Base-by-base conservation (phyloP, 2,113 vertebrate species). In the Cheirogaleus medius region DNA sequence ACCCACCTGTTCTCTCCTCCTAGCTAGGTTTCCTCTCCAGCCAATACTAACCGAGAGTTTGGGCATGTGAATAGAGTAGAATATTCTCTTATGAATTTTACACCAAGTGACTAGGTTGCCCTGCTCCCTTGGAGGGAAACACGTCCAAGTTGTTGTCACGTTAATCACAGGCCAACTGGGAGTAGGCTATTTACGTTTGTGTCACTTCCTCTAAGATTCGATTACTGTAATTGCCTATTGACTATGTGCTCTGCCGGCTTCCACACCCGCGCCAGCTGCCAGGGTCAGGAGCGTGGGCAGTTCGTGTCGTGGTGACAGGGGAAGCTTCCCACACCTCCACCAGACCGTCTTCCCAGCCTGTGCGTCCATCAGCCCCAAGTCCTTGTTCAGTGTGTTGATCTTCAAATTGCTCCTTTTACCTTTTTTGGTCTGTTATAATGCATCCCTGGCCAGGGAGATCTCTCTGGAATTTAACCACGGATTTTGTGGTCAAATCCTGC, bases 221-320 rank as follows among this genome's bases (percentile, higher is more conserved):
- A 98, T 98, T 97, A 97, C 98, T 98, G 88, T 97, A 98, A 98
- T 98, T 98, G 98, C 96, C 98, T 98, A 98, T 98, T 95, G 98
- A 98, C 98, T 97, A 47, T 93, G 97, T 94, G 96, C 96, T 97
- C 98, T 84, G 94, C 96, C 32, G 47, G 94, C 90, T 95, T 98
- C 97, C 89, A 89, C 94, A 97, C 11, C 81, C 90, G 73, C 97
- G 96, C 97, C 98, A 98, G 97, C 97, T 98, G 95, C 66, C 37
- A n/a, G 58, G 63, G n/a, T 29, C 9, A 8, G 74, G 73, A 47
- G 1, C 11, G 94, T 64, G 97, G 92, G 92, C 93, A 98, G 94
- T 23, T 78, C 64, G 15, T 58, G 0, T 90, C 87, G 39, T 68
- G 83, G 68, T 8, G 52, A 92, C 49, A 90, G 78, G 69, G 56